These are phyloP conservation scores for Pseudomugil tenellus DNA, from an alignment of 2,797 vertebrate genomes.

Conservation along the genomic window DNA sequence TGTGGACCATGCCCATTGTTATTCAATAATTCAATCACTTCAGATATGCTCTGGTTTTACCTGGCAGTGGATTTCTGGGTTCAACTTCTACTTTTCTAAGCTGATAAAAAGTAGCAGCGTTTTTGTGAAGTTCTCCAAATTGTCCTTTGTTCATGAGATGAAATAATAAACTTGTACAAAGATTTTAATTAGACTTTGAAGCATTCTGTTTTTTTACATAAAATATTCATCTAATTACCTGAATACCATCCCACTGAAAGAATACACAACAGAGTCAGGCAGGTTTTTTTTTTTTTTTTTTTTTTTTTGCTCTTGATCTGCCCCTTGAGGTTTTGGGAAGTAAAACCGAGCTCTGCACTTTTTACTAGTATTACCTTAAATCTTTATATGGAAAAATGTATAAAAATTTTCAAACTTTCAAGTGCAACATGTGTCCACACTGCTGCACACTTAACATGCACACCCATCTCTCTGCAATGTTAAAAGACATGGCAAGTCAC, in stretches of 20 bases:
- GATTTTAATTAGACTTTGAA: background rate
- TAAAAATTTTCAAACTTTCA: background rate
- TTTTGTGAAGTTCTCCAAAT: background rate
- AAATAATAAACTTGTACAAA: background rate
- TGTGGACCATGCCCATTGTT: background rate
- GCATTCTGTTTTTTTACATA: background rate
- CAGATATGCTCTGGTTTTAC: too few species aligned
- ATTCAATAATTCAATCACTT: too few species aligned
- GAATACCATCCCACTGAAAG: too few species aligned
- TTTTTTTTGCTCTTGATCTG: too few species aligned
- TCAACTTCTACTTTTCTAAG: background rate
- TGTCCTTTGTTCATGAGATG: background rate
- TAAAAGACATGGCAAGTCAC: background rate
- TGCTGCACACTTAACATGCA: background rate
- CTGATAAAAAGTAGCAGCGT: background rate
- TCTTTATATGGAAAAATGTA: too few species aligned
- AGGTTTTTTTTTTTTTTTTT: too few species aligned
- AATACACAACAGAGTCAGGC: background rate
- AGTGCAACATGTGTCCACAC: background rate
- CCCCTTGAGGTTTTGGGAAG: too few species aligned
- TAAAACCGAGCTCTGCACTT: too few species aligned
- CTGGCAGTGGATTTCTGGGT: background rate
- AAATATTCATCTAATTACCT: too few species aligned
- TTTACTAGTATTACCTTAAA: too few species aligned
- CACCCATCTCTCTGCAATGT: slow-evolving; percentile 5